Base-by-base conservation (phyloP, 2,888 invertebrate genomes). In the Electrophaes corylata region DNA sequence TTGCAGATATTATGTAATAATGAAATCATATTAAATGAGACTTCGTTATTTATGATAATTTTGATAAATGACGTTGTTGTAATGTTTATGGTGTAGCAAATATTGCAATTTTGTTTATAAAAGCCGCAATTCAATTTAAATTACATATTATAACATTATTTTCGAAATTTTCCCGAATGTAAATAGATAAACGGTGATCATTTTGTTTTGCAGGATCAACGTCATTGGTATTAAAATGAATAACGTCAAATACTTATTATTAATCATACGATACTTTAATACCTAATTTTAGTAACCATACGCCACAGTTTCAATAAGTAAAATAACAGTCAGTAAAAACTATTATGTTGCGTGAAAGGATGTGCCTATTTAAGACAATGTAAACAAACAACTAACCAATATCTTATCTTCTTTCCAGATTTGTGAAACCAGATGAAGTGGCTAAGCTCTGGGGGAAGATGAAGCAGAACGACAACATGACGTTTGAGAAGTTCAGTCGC, bases 381-480 rank as follows among this genome's bases (percentile, higher is more conserved):
- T 10, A 29, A 29, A 26, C 10, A 10, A 29, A 29, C 5, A 5
- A 58, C 60, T 69, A 66, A 72, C 60, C 54, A 41, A 60, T 2
- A 11, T n/a, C 64, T 29, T 65, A 55, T 70, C 54, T 43, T 64
- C 44, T 64, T 87, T 84, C 29, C 90, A 92, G 97, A 69, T 97
- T 98, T 73, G 96, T 97, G 10, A 95, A 96, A 72, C 96, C 96
- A 45, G 96, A 96, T 72, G 95, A 95, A 76, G 96, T 98, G 3
- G 97, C 98, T 1, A 94, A 95, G 73, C 92, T 97, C 43, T 98
- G 98, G 98, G 97, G 97, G 3, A 94, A 94, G 62, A 82, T 96
- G 81, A 97, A 97, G 80, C 95, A 96, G 80, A 98, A 98, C 78
- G 94, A 94, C 47, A 95, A 95, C 79, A 98, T 98, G 98, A 97